Percentiles rank a stretch among this genome's conserved stretches.
Evolutionary conservation across 2,113 vertebrate genomes (phyloP).

Genomic region (Crotalus tigris): DNA sequence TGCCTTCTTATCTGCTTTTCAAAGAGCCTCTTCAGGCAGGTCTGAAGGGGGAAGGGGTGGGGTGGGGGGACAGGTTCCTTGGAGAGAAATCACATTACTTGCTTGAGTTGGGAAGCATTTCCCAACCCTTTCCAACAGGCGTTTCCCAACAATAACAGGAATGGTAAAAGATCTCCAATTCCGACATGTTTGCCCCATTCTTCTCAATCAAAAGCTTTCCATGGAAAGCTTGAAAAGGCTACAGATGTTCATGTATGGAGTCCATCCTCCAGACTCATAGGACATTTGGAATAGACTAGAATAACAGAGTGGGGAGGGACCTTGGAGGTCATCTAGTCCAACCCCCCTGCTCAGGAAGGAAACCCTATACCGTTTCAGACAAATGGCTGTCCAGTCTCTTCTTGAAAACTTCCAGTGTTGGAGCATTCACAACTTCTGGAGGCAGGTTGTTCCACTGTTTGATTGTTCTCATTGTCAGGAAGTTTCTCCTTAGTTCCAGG

Average conservation of each 20-base stretch:
- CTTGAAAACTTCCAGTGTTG: too few relatives aligned
- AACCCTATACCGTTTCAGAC: rapidly evolving
- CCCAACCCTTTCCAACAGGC: background rate
- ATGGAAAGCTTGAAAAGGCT: background rate
- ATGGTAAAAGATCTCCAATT: background rate
- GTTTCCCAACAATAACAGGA: background rate
- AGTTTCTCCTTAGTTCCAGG: too few relatives aligned
- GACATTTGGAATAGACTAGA: too few relatives aligned
- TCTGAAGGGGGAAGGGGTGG: background rate
- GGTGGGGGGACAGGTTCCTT: background rate
- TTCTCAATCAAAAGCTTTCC: background rate
- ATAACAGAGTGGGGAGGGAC: too few relatives aligned
- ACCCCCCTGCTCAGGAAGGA: too few relatives aligned
- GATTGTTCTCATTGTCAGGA: too few relatives aligned
- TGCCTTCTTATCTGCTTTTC: background rate
- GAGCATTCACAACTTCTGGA: too few relatives aligned
- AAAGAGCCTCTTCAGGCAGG: background rate
- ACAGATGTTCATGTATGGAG: too few relatives aligned
- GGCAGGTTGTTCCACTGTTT: too few relatives aligned
- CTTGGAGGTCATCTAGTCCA: too few relatives aligned
- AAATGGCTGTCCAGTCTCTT: too few relatives aligned
- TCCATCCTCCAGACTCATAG: too few relatives aligned
- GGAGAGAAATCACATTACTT: background rate
- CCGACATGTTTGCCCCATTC: background rate
- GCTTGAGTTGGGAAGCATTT: background rate